These are phyloP conservation scores for Catocala nupta DNA, from an alignment of 2,888 invertebrate species.

Conservation along the genomic window DNA sequence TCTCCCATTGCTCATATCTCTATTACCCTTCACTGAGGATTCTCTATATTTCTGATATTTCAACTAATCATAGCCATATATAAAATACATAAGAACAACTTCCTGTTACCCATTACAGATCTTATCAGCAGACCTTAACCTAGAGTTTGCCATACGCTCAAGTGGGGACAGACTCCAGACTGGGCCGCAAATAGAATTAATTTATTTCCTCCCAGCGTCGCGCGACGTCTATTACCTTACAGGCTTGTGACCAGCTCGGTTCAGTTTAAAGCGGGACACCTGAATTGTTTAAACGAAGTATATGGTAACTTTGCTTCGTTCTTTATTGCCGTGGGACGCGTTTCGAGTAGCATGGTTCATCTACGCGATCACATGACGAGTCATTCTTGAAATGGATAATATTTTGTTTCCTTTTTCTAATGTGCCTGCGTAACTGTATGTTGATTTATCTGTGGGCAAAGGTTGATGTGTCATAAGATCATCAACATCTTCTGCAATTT, in stretches of 20 bases:
- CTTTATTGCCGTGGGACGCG: conserved; percentile 5
- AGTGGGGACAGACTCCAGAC: neutral
- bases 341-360: neutral
- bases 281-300: conserved; percentile 3
- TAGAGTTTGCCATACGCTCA: neutral
- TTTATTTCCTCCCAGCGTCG: conserved; percentile 17
- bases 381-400: conserved; percentile 1
- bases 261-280: conserved; percentile 10
- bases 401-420: too few species aligned
- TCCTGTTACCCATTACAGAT: neutral
- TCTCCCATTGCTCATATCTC: too few species aligned
- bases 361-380: neutral
- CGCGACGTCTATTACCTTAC: conserved; percentile 6
- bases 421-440: too few species aligned
- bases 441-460: too few species aligned
- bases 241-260: conserved; percentile 9
- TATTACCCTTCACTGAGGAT: too few species aligned
- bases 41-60: too few species aligned
- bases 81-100: too few species aligned
- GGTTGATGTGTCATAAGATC: too few species aligned
- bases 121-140: conserved; percentile 4
- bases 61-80: too few species aligned
- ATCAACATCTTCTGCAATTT: too few species aligned
- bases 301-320: conserved; percentile 1
- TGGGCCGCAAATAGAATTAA: conserved; percentile 16